Percentiles rank a stretch among this genome's conserved stretches.
These are phyloP conservation scores for Bolinopsis microptera DNA, from an alignment of 37 sponge, comb jelly and placozoan genomes.

Conservation along the genomic window DNA sequence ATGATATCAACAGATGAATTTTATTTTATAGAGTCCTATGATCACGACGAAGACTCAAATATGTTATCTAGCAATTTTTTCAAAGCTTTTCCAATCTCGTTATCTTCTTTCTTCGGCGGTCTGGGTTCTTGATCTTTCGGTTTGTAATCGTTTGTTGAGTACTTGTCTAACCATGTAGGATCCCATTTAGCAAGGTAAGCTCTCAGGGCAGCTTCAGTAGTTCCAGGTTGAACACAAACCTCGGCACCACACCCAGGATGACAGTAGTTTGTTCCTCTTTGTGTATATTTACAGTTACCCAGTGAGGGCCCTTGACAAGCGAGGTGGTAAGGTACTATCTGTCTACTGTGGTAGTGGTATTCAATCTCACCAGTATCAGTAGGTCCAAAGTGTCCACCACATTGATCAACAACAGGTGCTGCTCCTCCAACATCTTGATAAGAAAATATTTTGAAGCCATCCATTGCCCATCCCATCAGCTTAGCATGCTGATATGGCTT, in stretches of 20 bases:
- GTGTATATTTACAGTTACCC: constrained; percentile 25
- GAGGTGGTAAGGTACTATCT: constrained; percentile 10
- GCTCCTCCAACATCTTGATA: constrained; percentile 64
- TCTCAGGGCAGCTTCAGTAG: not conserved
- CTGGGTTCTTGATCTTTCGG: not conserved
- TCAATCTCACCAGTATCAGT: constrained; percentile 42
- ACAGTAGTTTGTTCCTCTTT: constrained; percentile 52
- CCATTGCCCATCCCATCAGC: constrained; percentile 53
- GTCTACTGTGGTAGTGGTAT: constrained; percentile 59
- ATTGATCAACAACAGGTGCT: constrained; percentile 45
- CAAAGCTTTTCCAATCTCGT: not conserved
- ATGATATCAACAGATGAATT: too few species aligned
- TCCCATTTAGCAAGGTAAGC: constrained; percentile 47
- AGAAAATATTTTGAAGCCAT: constrained; percentile 39
- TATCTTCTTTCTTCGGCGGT: not conserved
- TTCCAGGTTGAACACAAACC: constrained; percentile 51
- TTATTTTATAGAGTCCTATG: too few species aligned
- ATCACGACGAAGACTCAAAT: too few species aligned
- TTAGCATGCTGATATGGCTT: constrained; percentile 25
- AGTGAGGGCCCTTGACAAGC: constrained; percentile 59
- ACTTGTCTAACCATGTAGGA: constrained; percentile 48
- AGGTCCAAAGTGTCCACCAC: constrained; percentile 62
- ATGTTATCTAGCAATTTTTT: not conserved
- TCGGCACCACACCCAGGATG: constrained; percentile 60
- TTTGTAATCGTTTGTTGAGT: constrained; percentile 37